These are phyloP conservation scores for Microcebus murinus DNA, from an alignment of 2,113 vertebrate species.

Conservation along the genomic window DNA sequence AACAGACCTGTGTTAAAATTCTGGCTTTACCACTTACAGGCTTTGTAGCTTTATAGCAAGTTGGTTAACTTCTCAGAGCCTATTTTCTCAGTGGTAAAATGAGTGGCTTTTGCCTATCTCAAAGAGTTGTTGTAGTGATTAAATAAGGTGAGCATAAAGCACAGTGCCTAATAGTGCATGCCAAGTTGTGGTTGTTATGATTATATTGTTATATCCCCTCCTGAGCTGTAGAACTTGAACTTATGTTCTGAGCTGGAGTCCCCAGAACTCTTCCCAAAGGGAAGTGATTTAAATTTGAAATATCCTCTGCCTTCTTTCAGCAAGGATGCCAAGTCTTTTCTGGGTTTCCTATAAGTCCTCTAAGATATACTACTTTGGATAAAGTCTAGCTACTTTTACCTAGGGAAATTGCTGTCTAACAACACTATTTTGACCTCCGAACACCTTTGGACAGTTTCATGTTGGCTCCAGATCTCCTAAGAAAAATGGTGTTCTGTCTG, in stretches of 20 bases:
- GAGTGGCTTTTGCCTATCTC: neutral
- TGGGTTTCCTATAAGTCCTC: neutral
- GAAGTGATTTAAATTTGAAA: neutral
- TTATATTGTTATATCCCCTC: neutral
- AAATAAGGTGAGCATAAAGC: neutral
- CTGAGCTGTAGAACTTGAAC: neutral
- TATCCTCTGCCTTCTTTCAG: neutral
- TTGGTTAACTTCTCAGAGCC: neutral
- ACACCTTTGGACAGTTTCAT: neutral
- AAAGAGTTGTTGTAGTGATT: neutral
- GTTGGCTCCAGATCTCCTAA: neutral
- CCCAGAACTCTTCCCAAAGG: neutral
- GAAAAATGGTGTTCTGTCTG: neutral
- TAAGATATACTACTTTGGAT: neutral
- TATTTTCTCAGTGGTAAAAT: neutral
- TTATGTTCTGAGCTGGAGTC: neutral
- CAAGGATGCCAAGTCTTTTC: neutral
- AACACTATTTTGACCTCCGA: neutral
- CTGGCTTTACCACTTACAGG: neutral
- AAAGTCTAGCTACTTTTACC: neutral
- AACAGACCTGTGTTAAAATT: neutral
- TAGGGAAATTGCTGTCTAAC: neutral
- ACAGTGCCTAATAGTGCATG: neutral
- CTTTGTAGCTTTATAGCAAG: neutral
- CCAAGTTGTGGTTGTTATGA: neutral